These are phyloP conservation scores for Trichechus manatus DNA, from an alignment of 2,113 vertebrate species.

Conservation along the genomic window DNA sequence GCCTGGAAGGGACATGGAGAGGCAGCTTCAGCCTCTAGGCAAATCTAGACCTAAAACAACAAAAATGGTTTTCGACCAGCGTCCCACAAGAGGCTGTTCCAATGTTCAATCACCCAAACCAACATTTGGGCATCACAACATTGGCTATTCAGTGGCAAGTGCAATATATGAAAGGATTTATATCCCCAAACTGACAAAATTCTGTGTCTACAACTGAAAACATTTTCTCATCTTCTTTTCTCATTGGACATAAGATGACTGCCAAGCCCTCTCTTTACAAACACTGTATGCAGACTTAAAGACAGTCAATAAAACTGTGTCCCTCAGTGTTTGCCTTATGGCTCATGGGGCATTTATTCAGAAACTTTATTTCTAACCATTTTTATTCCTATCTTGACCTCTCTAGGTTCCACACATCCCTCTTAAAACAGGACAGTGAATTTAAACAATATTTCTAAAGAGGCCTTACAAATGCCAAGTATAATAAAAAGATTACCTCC, in stretches of 20 bases:
- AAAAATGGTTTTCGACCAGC: background rate
- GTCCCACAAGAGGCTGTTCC: background rate
- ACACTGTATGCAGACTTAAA: background rate
- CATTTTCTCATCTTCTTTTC: background rate
- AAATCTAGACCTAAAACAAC: slow-evolving; percentile 19
- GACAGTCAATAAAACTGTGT: background rate
- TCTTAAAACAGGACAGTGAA: slow-evolving; percentile 22
- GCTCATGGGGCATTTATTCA: background rate
- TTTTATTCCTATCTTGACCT: slow-evolving; percentile 7
- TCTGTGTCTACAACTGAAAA: background rate
- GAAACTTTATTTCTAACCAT: slow-evolving; percentile 38
- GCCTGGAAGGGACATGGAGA: slow-evolving; percentile 30
- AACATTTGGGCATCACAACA: background rate
- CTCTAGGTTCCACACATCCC: background rate
- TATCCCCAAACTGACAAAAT: background rate
- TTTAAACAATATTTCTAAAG: slow-evolving; percentile 2
- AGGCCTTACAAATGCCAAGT: background rate
- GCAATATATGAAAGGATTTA: background rate
- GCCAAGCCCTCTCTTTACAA: slow-evolving; percentile 17
- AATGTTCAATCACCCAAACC: background rate
- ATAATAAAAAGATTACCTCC: background rate
- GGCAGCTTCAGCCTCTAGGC: background rate
- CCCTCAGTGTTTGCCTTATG: background rate
- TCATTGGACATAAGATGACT: background rate
- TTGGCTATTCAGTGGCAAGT: background rate